phyloP scores from a whole-genome alignment of 2,113 vertebrate species.

The Serilophus lunatus region DNA sequence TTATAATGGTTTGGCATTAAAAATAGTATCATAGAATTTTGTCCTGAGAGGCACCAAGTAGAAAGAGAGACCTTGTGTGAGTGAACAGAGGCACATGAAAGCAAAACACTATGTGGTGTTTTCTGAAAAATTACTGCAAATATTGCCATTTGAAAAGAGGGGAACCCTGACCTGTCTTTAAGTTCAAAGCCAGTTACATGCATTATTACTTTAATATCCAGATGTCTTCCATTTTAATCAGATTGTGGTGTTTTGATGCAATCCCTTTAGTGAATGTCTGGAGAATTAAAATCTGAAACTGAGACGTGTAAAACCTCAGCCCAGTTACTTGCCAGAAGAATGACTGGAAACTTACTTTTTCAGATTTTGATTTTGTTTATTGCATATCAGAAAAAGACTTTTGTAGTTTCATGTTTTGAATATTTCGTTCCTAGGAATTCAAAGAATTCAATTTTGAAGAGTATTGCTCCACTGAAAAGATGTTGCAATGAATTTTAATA shows the following conservation, averaged over 20 bases:
- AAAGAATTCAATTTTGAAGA: neutral
- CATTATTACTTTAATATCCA: neutral
- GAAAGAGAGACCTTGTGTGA: neutral
- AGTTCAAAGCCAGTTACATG: neutral
- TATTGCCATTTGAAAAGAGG: neutral
- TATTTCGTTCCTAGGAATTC: neutral
- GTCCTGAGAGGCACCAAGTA: neutral
- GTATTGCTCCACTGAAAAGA: neutral
- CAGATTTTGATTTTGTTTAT: neutral
- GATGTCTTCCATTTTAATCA: conserved; percentile 27
- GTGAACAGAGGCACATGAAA: neutral
- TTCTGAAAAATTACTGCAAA: neutral
- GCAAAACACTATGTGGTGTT: neutral
- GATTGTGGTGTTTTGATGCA: conserved; percentile 1
- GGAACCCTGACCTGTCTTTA: neutral
- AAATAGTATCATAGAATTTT: neutral
- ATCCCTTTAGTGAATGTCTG: neutral
- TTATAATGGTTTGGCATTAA: neutral
- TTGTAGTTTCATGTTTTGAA: neutral
- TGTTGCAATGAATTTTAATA: neutral
- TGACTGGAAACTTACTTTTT: neutral
- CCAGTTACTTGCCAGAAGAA: neutral
- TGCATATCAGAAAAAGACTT: neutral
- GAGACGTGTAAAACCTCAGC: neutral
- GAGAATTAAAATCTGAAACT: conserved; percentile 15